Evolutionary conservation across 2,888 invertebrate genomes (phyloP).

Genomic region (Drosophila planitibia): DNA sequence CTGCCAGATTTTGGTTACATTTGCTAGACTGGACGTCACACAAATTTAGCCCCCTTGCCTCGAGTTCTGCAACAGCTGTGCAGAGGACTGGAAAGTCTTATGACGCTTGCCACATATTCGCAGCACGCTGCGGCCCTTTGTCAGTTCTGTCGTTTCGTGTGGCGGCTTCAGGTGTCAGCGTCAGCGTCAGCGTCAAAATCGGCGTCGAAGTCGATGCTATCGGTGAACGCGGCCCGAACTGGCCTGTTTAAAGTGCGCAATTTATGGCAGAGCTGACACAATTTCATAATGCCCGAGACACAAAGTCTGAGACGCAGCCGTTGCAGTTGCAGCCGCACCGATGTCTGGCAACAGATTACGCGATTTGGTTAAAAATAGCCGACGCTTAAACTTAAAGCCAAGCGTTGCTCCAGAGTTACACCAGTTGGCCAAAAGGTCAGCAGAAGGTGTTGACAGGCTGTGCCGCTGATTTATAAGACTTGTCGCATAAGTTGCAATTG

Average conservation of each 20-base stretch:
- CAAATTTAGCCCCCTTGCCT: slow-evolving; percentile 5
- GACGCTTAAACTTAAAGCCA: not conserved
- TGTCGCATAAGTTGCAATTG: slow-evolving; percentile 44
- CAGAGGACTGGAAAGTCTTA: slow-evolving; percentile 8
- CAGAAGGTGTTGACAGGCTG: slow-evolving; percentile 54
- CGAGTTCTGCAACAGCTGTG: not conserved
- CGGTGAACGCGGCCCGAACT: slow-evolving; percentile 22
- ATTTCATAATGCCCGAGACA: slow-evolving; percentile 73
- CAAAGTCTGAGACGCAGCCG: slow-evolving; percentile 29
- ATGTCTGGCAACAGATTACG: slow-evolving; percentile 60
- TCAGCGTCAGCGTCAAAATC: slow-evolving; percentile 10
- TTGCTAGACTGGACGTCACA: slow-evolving; percentile 34
- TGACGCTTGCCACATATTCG: slow-evolving; percentile 44
- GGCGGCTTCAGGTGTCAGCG: slow-evolving; percentile 54
- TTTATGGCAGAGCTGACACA: slow-evolving; percentile 78
- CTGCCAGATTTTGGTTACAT: slow-evolving; percentile 58
- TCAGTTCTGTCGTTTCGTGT: slow-evolving; percentile 32
- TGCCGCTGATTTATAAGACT: slow-evolving; percentile 47
- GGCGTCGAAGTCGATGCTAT: slow-evolving; percentile 40
- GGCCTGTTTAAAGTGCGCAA: slow-evolving; percentile 69
- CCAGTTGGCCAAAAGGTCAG: slow-evolving; percentile 40
- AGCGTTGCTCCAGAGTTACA: not conserved
- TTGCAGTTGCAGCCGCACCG: slow-evolving; percentile 13
- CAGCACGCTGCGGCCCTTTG: slow-evolving; percentile 49
- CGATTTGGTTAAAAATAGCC: slow-evolving; percentile 59